phyloP scores from a whole-genome alignment of 2,113 vertebrate genomes.

The Parotia lawesii region DNA sequence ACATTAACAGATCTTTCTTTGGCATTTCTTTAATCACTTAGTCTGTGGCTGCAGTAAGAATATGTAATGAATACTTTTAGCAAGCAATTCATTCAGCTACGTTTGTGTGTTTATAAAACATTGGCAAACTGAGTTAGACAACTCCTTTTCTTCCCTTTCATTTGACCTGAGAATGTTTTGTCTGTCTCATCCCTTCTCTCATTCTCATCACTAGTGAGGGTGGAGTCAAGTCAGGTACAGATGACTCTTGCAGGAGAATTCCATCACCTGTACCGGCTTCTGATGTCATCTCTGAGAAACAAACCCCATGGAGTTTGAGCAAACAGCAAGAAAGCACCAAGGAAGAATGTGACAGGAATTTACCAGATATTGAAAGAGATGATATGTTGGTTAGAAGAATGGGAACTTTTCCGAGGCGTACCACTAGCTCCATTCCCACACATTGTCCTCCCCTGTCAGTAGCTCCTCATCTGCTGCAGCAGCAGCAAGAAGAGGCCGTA shows the following conservation, averaged over 20 bases:
- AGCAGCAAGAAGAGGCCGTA: slow-evolving; percentile 7
- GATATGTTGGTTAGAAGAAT: slow-evolving; percentile 80
- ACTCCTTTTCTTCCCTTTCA: background rate
- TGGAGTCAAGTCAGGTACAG: background rate
- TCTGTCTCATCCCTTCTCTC: background rate
- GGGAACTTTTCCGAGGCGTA: slow-evolving; percentile 61
- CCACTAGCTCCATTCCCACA: background rate
- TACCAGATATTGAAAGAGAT: slow-evolving; percentile 76
- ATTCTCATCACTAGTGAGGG: background rate
- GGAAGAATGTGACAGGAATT: slow-evolving; percentile 51
- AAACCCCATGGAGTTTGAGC: background rate
- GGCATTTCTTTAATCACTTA: background rate
- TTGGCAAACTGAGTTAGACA: background rate
- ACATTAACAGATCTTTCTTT: slow-evolving; percentile 5
- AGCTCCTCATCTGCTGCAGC: slow-evolving; percentile 12
- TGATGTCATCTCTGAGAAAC: background rate
- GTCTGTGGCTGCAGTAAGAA: background rate
- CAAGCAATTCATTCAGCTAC: background rate
- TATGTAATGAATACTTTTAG: background rate
- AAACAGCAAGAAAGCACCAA: background rate
- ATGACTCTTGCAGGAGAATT: slow-evolving; percentile 2
- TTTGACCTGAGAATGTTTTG: background rate
- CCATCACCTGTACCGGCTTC: background rate
- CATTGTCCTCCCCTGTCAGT: background rate
- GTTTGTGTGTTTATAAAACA: background rate